Evolutionary conservation across 1,140 invertebrate genomes (phyloP), one percentile per base, ranked within the genome.

Genomic region (Muscidifurax raptorellus): DNA sequence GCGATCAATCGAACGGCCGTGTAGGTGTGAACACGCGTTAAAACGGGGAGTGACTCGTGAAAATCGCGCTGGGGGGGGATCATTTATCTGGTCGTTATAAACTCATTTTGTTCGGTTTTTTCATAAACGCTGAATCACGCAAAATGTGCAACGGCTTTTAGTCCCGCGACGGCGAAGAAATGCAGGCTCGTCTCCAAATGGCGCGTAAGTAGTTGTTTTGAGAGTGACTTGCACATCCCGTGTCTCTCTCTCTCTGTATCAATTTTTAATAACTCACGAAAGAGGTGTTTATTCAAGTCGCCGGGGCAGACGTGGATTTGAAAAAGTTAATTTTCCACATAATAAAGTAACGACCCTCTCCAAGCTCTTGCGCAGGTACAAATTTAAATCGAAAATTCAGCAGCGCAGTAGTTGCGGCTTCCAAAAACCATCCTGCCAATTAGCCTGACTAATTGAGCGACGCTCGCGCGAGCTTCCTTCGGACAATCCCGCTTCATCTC

Each of bases 11-110:
- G 52, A 59, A n/a, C 52, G 7, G 18, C 18, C 15, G 1, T 18
- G 18, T 5, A 59, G 18, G 18, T 59, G 52, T 18, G 6, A 59
- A 7, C 5, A 47, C 13, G 52, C 18, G 52, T 59, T 59, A 59
- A 59, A 59, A 59, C 52, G 52, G 27, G 40, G 15, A 72, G 6
- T 72, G 71, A 72, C 71, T 72, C 12, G 71, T 13, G 32, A 32
- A 18, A 75, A 75, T 25, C 40, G 12, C 25, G 40, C 22, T 22
- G 9, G 44, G 9, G 30, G 36, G 12, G 40, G 22, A 75, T 44
- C 22, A 36, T 75, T 47, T 47, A 40, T 75, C 36, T 47, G 72
- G n/a, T 40, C 72, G 40, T 47, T 75, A 72, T 72, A 72, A 72
- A 72, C 71, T 75, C 72, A 44, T 75, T 72, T 72, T 40, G 30